Percentiles rank a stretch among this genome's conserved stretches.
These are phyloP conservation scores for Helicoverpa assulta DNA, from an alignment of 2,888 invertebrate species.

Conservation along the genomic window DNA sequence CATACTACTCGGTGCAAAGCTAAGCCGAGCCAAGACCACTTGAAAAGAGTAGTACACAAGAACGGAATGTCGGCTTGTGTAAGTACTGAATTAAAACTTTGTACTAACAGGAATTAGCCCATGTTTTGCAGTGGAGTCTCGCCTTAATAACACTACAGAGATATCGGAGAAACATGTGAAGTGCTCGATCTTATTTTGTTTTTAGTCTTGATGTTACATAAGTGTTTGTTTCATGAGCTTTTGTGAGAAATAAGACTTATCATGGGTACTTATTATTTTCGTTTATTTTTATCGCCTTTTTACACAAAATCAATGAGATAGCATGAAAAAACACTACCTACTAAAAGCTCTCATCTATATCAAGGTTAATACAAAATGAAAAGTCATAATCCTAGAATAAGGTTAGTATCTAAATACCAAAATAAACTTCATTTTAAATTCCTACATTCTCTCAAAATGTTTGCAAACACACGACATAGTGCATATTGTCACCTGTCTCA, in stretches of 20 bases:
- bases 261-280: no score
- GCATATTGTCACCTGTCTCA: constrained; percentile 64
- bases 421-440: not conserved
- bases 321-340: no score
- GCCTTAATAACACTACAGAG: constrained; percentile 29
- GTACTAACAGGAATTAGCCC: constrained; percentile 90
- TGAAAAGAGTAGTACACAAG: constrained; percentile 78
- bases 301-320: no score
- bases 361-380: no score
- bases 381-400: no score
- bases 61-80: constrained; percentile 74
- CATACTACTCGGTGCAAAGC: constrained; percentile 52
- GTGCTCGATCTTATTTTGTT: constrained; percentile 28
- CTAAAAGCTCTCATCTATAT: no score
- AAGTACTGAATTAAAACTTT: constrained; percentile 91
- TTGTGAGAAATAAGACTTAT: not conserved
- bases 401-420: not conserved
- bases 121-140: constrained; percentile 37
- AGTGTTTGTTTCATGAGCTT: not conserved
- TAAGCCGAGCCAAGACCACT: constrained; percentile 77
- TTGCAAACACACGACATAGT: constrained; percentile 27
- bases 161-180: constrained; percentile 24
- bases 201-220: not conserved
- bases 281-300: no score
- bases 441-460: not conserved